These are phyloP conservation scores for Drosophila crucigera DNA, from an alignment of 2,888 invertebrate genomes.

Conservation along the genomic window DNA sequence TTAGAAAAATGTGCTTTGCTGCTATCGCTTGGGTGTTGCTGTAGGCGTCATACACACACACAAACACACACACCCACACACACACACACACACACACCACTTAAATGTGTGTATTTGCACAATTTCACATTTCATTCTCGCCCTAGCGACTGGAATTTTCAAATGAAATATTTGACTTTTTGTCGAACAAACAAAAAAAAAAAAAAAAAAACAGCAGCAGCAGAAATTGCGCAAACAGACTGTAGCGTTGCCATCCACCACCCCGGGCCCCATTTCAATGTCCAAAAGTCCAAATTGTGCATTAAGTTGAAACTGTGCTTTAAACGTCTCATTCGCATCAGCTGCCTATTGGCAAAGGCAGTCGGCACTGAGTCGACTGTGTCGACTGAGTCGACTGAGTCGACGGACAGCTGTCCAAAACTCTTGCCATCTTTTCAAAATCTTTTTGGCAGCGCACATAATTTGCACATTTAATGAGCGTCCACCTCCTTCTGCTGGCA, in stretches of 20 bases:
- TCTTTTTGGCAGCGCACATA: slow-evolving; percentile 56
- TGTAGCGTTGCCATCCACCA: slow-evolving; percentile 48
- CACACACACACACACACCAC: not conserved
- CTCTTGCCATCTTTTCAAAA: slow-evolving; percentile 50
- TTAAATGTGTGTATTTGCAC: slow-evolving; percentile 49
- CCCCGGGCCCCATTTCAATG: not conserved
- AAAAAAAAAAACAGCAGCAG: slow-evolving; percentile 27
- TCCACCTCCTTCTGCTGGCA: slow-evolving; percentile 6
- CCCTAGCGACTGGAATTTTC: slow-evolving; percentile 74
- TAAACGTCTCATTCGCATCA: slow-evolving; percentile 30
- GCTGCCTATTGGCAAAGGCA: slow-evolving; percentile 23
- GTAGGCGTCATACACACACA: slow-evolving; percentile 39
- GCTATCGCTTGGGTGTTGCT: slow-evolving; percentile 58
- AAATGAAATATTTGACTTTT: slow-evolving; percentile 80
- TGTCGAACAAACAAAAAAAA: slow-evolving; percentile 61
- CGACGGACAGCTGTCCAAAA: slow-evolving; percentile 9
- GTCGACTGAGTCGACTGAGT: not conserved
- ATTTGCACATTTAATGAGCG: slow-evolving; percentile 67
- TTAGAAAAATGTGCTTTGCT: slow-evolving; percentile 71
- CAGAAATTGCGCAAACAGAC: slow-evolving; percentile 74
- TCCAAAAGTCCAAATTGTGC: slow-evolving; percentile 39
- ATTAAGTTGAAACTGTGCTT: slow-evolving; percentile 49
- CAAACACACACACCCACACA: not conserved
- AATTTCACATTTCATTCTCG: slow-evolving; percentile 80
- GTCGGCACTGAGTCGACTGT: not conserved